These are phyloP conservation scores for Garrulus glandarius DNA, from an alignment of 2,797 vertebrate species.

Conservation along the genomic window DNA sequence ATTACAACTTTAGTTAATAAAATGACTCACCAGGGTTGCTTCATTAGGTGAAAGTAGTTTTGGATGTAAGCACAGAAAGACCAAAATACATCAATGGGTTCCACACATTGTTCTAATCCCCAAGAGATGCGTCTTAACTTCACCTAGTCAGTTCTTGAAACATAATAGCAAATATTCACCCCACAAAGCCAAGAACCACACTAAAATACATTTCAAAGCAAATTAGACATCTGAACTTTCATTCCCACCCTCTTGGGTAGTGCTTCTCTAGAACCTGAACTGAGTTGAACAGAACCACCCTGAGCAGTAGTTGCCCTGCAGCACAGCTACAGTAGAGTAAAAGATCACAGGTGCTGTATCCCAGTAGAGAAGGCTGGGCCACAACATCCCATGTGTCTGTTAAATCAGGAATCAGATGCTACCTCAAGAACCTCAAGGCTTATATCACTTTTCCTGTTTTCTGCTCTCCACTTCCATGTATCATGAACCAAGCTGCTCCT, in stretches of 20 bases:
- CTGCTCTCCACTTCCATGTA: accelerated
- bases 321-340: not conserved
- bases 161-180: not conserved
- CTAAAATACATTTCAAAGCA: not conserved
- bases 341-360: not conserved
- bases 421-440: not conserved
- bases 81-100: not conserved
- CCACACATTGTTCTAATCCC: not conserved
- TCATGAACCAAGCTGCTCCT: not conserved
- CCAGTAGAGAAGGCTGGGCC: not conserved
- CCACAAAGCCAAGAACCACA: not conserved
- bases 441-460: not conserved
- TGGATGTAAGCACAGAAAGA: not conserved
- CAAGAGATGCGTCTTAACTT: not conserved
- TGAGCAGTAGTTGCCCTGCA: not conserved
- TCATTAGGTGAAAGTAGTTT: not conserved
- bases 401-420: not conserved
- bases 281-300: not conserved
- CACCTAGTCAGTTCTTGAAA: not conserved
- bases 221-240: not conserved
- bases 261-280: not conserved
- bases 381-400: not conserved
- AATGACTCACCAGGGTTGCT: not conserved
- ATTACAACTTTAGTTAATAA: not conserved
- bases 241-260: not conserved